Evolutionary conservation across 2,797 vertebrate species (phyloP).

Genomic region (Champsocephalus esox): DNA sequence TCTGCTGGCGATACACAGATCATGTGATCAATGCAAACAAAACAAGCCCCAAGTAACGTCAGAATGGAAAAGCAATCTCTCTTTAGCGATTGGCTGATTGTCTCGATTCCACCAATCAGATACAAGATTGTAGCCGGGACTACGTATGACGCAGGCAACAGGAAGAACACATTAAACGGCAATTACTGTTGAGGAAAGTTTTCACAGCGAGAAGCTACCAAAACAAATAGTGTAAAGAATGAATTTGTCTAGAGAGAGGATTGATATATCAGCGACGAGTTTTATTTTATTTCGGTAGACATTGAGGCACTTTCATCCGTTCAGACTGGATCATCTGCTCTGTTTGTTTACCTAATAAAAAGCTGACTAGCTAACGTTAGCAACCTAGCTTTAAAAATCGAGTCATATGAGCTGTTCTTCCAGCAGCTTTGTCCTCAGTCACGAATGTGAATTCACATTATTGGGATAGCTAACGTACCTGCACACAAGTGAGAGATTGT

Average conservation of each 20-base stretch:
- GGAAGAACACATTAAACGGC: constrained; percentile 46
- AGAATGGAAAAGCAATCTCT: fast-evolving
- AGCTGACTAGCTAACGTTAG: constrained; percentile 70
- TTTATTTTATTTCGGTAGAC: background rate
- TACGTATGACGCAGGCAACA: background rate
- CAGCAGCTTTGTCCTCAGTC: background rate
- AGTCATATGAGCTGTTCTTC: constrained; percentile 57
- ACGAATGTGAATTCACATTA: background rate
- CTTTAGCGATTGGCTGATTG: constrained; percentile 28
- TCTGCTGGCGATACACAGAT: constrained; percentile 73
- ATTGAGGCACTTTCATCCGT: no score
- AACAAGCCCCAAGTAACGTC: background rate
- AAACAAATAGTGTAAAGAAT: background rate
- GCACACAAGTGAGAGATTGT: fast-evolving
- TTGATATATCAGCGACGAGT: fast-evolving
- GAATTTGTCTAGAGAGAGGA: fast-evolving
- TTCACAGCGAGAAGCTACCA: constrained; percentile 10
- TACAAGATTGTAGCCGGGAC: constrained; percentile 14
- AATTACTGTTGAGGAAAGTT: constrained; percentile 61
- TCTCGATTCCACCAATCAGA: constrained; percentile 52
- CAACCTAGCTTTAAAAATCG: constrained; percentile 23
- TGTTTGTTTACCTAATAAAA: constrained; percentile 79
- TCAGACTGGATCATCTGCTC: background rate
- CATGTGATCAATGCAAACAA: constrained; percentile 34
- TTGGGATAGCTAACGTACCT: background rate